A percentile compares a stretch with the other conserved stretches of the same genome.
These are phyloP conservation scores for Vanessa atalanta DNA, from an alignment of 1,140 invertebrate species.

Conservation along the genomic window DNA sequence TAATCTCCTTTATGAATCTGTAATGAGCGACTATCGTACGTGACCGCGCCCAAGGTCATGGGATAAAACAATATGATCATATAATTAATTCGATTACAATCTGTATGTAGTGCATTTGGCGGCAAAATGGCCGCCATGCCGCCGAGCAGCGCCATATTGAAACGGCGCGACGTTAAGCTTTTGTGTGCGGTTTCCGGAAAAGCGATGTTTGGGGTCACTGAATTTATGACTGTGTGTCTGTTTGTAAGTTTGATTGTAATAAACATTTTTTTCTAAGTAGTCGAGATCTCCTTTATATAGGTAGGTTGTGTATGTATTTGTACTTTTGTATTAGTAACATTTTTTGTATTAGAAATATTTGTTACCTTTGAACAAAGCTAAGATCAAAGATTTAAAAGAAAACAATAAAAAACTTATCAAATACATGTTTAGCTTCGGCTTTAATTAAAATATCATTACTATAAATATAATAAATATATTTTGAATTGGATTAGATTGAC, in stretches of 20 bases:
- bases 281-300: too few species aligned
- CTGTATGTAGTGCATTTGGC: slow-evolving; percentile 38
- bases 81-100: slow-evolving; percentile 57
- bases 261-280: not conserved
- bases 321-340: too few species aligned
- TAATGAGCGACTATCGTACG: slow-evolving; percentile 59
- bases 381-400: too few species aligned
- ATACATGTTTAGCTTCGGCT: too few species aligned
- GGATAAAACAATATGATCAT: slow-evolving; percentile 59
- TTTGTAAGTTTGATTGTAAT: not conserved
- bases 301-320: too few species aligned
- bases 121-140: slow-evolving; percentile 37
- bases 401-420: too few species aligned
- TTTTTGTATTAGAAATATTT: too few species aligned
- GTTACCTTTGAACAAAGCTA: too few species aligned
- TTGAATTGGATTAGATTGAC: too few species aligned
- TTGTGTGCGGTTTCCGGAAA: slow-evolving; percentile 69
- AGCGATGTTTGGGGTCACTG: slow-evolving; percentile 71
- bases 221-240: slow-evolving; percentile 39
- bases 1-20: slow-evolving; percentile 62
- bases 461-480: too few species aligned
- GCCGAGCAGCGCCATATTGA: slow-evolving; percentile 59
- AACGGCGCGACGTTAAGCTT: slow-evolving; percentile 45
- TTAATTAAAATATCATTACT: too few species aligned
- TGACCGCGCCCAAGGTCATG: slow-evolving; percentile 68